Evolutionary conservation across 2,113 vertebrate genomes (phyloP).

Genomic region (Carollia perspicillata): DNA sequence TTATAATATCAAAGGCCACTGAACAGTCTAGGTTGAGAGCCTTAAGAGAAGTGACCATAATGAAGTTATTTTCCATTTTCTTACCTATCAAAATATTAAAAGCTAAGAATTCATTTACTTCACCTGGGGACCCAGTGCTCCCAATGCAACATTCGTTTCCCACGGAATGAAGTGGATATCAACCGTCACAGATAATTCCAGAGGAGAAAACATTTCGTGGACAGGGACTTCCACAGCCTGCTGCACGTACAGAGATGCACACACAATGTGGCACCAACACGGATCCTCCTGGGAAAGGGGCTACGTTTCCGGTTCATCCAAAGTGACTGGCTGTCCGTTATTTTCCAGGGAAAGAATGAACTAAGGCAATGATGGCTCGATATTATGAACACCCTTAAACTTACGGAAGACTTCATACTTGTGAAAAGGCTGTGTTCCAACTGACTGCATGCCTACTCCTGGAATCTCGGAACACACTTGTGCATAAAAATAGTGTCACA

Average conservation of each 20-base stretch:
- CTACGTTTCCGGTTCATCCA: neutral
- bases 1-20: neutral
- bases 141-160: neutral
- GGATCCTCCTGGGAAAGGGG: neutral
- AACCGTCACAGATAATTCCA: neutral
- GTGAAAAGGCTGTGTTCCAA: neutral
- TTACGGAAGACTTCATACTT: neutral
- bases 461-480: neutral
- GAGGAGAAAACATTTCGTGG: neutral
- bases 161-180: neutral
- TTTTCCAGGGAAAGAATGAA: neutral
- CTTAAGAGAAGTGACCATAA: neutral
- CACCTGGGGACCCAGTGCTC: neutral
- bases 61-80: neutral
- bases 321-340: neutral
- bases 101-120: neutral
- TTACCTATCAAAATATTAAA: neutral
- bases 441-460: neutral
- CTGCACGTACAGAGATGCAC: neutral
- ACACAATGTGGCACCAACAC: slow-evolving; percentile 4
- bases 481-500: neutral
- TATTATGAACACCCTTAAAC: neutral
- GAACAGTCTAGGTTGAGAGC: neutral
- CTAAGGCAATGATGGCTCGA: neutral
- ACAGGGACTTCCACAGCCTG: neutral